Base-by-base conservation (phyloP, 2,888 invertebrate genomes). In the Sphaerophoria rueppellii region DNA sequence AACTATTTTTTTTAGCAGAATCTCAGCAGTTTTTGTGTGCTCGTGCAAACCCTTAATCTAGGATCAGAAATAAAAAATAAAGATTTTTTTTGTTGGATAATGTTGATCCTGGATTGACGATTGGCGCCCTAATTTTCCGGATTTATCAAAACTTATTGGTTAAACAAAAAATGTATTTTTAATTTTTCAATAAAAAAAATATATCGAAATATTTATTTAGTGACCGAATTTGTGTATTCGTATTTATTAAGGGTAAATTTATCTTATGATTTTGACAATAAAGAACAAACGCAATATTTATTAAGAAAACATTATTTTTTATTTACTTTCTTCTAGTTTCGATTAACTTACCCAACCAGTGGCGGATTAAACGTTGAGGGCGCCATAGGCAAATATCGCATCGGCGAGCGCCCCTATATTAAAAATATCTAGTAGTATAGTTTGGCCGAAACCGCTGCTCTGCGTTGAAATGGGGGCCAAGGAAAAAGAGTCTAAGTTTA, bases 91-190 rank as follows among this genome's bases (percentile, higher is more conserved):
- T 32, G 34, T 24, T 52, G 0, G 4, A 52, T 32, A 40, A 11
- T 6, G 50, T 37, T 72, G 83, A 85, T 85, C 81, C 81, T 85
- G 80, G 85, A 81, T 85, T 85, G 85, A 85, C 65, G 85, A 73
- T 85, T 73, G 67, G 85, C 81, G 72, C 74, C 34, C 54, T 43
- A 40, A 58, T 61, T 69, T 52, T 11, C 40, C 9, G 9, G 6
- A 40, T 7, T 40, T 78, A 57, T 82, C 78, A 82, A 11, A 72
- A 61, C 65, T 54, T 16, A 61, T 67, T 82, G 43, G 63, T 57
- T 34, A 35, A 48, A 14, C 34, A 24, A 2, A 40, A 43, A 11
- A 11, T 43, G 9, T 57, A 32, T 52, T 60, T 9, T 69, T 52
- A 46, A 67, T 67, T 73, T 77, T 70, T 73, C 43, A 74, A 82